Conservation (phyloP, 2,888 invertebrate species). For the Rosalia funebris region DNA sequence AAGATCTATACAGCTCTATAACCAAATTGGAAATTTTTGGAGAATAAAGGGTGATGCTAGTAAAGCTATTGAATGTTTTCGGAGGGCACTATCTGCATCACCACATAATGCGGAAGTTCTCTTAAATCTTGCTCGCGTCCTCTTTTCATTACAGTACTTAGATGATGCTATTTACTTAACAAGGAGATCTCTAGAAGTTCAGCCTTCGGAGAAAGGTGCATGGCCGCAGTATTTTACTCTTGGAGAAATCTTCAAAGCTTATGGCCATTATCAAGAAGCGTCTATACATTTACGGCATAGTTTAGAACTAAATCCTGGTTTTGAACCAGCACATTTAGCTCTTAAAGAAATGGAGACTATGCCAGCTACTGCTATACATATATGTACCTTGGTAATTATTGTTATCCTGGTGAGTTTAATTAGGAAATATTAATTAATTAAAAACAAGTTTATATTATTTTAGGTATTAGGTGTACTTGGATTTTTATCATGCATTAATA, state of each 20-base stretch:
- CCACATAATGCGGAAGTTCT: constrained; percentile 89
- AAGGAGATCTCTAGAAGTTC: constrained; percentile 83
- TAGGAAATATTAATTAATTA: not conserved
- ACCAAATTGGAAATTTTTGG: constrained; percentile 93
- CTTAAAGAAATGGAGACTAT: constrained; percentile 84
- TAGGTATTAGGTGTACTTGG: constrained; percentile 84
- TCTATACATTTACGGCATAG: constrained; percentile 84
- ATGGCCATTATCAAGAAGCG: constrained; percentile 90
- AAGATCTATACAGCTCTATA: constrained; percentile 84
- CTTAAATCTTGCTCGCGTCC: constrained; percentile 83
- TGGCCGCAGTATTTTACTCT: constrained; percentile 94
- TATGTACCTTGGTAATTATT: constrained; percentile 88
- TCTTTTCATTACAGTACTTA: constrained; percentile 87
- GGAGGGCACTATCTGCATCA: constrained; percentile 84
- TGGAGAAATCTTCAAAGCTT: constrained; percentile 91
- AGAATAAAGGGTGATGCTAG: constrained; percentile 88
- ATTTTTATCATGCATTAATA: constrained; percentile 80
- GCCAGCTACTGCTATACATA: constrained; percentile 83
- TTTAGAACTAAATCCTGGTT: constrained; percentile 84
- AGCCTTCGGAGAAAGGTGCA: constrained; percentile 82
- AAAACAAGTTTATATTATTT: constrained; percentile 35
- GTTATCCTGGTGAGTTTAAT: constrained; percentile 77
- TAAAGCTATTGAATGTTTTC: constrained; percentile 89
- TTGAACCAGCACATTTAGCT: constrained; percentile 82
- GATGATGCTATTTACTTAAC: constrained; percentile 92